Evolutionary conservation across 2,113 vertebrate species (phyloP), one percentile per base, ranked within the genome.

Genomic region (Paralichthys olivaceus): DNA sequence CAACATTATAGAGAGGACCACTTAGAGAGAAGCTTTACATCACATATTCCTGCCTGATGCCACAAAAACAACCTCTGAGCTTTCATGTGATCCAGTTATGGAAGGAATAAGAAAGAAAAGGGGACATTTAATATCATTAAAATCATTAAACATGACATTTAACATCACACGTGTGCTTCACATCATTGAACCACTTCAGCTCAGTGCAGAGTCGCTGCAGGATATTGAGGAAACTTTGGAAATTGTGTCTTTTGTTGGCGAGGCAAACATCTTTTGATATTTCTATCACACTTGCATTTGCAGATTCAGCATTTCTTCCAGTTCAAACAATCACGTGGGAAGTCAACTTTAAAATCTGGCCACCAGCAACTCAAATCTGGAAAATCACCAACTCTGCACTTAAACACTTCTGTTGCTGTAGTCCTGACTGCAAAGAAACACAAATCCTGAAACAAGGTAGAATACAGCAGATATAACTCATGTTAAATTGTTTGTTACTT

Each of bases 21-120:
- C 79, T 80, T 34, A 3, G 55, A 28, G 29, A 74, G 43, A 63
- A 61, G 49, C 53, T 75, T 77, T 40, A 61, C 66, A 34, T 60
- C 57, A 60, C 72, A 70, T 72, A 85, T 75, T 56, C 69, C 17
- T 25, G 55, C 51, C 15, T 63, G 20, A 63, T 70, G 56, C 60
- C 57, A 67, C 29, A 80, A 81, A 58, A 54, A 43, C 77, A 83
- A 60, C 53, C 59, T 54, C 68, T 15, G 22, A 1, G 23, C 75
- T 65, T 66, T 66, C 54, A 73, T 72, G 66, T 75, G 54, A 20
- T 62, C 12, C 60, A 32, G 26, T 51, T 59, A 70, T 54, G 62
- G 6, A 26, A 13, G 9, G 29, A 4, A 17, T 37, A 12, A 22
- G 47, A 40, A 40, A 32, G 69, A 74, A 76, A 57, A 56, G 23